These are phyloP conservation scores for Anthoptus insignis DNA, from an alignment of 2,888 invertebrate species.

Conservation along the genomic window DNA sequence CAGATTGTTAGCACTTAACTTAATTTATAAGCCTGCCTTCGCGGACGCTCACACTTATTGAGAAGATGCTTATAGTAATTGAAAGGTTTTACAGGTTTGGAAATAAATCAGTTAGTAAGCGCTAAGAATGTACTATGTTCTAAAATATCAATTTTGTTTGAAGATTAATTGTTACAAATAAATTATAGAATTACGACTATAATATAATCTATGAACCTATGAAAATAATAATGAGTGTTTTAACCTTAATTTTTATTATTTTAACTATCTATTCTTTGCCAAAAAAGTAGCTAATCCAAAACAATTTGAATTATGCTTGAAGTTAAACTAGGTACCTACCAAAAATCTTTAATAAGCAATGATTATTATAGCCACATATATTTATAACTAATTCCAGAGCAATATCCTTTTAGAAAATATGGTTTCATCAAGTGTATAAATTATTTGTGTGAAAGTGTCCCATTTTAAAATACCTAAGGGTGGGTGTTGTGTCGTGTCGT, in stretches of 20 bases:
- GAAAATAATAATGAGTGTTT: too few species aligned
- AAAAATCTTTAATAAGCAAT: too few species aligned
- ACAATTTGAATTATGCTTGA: too few species aligned
- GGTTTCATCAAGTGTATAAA: too few species aligned
- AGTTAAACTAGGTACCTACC: too few species aligned
- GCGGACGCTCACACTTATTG: neutral
- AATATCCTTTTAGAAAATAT: too few species aligned
- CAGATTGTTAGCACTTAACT: slow-evolving; percentile 6
- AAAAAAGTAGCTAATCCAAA: too few species aligned
- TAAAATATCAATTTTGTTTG: neutral
- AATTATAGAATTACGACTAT: neutral
- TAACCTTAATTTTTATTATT: too few species aligned
- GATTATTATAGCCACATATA: too few species aligned
- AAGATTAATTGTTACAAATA: neutral
- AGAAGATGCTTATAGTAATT: neutral
- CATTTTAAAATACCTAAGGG: neutral
- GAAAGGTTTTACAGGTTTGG: neutral
- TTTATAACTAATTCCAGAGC: too few species aligned
- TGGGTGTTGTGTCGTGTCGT: neutral
- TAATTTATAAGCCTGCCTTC: neutral
- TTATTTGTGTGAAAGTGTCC: neutral
- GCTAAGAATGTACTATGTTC: neutral
- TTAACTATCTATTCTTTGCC: too few species aligned
- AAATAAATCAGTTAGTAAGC: neutral
- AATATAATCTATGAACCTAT: too few species aligned